Base-by-base conservation (phyloP, 2,797 vertebrate species). In the Takifugu rubripes region DNA sequence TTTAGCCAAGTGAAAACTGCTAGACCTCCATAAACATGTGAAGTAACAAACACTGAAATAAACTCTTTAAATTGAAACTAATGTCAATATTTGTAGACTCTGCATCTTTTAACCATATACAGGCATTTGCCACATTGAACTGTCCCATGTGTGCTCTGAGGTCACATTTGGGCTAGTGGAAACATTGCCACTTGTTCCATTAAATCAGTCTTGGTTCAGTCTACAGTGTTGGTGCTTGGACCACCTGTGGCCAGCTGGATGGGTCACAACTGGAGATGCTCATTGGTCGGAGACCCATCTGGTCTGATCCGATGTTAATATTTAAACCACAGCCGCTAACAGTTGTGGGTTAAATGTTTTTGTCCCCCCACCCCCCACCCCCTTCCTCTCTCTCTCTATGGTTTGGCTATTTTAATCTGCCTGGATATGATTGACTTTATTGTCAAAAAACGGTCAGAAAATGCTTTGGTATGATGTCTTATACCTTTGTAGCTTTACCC, bases 161-260 rank as follows among this genome's bases (percentile, higher is more conserved):
- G 72, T 83, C 71, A 61, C 54, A 61, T 60, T 60, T 31, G 62
- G 61, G 56, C 56, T 70, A 29, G 54, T 73, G 54, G 81, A 81
- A 84, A 86, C 74, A 77, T 59, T 64, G 61, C 36, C 68, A 21
- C 64, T 72, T 27, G 16, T 56, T 71, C 55, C 63, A 64, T 79
- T 74, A 66, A 70, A 69, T 72, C 29, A 52, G 63, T 68, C 64
- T 53, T 52, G 53, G 53, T 48, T 70, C 61, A 29, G 4, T 76
- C 65, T 74, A 75, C 12, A 81, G 79, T 69, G 66, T 60, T 55
- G 58, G 55, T 27, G 61, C 60, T 21, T 57, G 54, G 56, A 14
- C 83, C 78, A 76, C 74, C 82, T 82, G 84, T 59, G 65, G 61
- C 70, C 77, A 75, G 75, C 78, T 83, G 76, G 52, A 64, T 45